Evolutionary conservation across 1,140 invertebrate species (phyloP), one percentile per base, ranked within the genome.

Genomic region (Nilaparvata lugens): DNA sequence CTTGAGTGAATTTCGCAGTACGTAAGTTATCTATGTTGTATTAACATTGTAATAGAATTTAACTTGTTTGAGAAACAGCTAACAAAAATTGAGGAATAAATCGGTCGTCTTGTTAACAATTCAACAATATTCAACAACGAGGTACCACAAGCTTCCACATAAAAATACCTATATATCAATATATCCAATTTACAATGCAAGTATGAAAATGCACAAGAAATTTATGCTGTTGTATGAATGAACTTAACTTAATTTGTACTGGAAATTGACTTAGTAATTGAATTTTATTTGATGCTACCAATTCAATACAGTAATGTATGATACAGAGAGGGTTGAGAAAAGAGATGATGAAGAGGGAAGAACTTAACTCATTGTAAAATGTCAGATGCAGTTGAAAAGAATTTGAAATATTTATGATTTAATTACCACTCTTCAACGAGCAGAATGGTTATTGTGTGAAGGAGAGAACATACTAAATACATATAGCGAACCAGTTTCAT

Each of bases 181-280:
- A 19, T 48, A 48, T 48, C 14, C 16, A 48, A 48, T 23, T 35
- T 35, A 35, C 31, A 35, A 35, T 35, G 31, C 31, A 35, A 35
- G 31, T 35, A 35, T 35, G 31, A 35, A 35, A 35, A 35, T 35
- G 31, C 31, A 35, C 31, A 35, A 35, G 31, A 35, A 4, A 35
- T 35, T 35, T 35, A 35, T 35, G 21, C 45, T 23, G 21, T 48
- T 19, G 16, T 48, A 48, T 48, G 45, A 48, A 16, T 48, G 16
- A 48, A 48, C 45, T 48, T 48, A 48, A 48, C 45, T 48, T 48
- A 48, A 48, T 48, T 48, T 48, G 45, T 48, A 48, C 45, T 48
- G 45, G 45, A 48, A 48, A 48, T 48, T 48, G 45, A 48, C 45
- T 48, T 48, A 23, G 16, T 48, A 48, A 48, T 48, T 23, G 16